Percentiles rank a stretch among this genome's conserved stretches.
Evolutionary conservation across 2,113 vertebrate genomes (phyloP).

Genomic region (Phodopus roborovskii): DNA sequence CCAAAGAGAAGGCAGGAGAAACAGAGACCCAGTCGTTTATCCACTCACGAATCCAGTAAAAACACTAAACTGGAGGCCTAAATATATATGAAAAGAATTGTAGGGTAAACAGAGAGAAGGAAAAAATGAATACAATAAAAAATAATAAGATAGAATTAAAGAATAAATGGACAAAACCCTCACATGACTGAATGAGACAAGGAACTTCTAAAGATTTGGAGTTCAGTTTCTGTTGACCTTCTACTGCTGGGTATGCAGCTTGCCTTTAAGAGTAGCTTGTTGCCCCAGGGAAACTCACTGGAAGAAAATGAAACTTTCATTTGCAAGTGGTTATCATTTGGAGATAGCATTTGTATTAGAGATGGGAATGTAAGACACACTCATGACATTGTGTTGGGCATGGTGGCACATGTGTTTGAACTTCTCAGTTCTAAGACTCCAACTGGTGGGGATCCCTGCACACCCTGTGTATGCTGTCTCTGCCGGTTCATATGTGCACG

Average conservation of each 20-base stretch:
- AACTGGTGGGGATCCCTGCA: not conserved
- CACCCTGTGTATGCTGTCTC: not conserved
- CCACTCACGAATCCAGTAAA: not conserved
- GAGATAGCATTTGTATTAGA: not conserved
- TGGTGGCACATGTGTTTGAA: not conserved
- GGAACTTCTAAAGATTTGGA: too few species aligned
- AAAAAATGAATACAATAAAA: not conserved
- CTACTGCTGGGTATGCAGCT: not conserved
- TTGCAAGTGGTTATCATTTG: too few species aligned
- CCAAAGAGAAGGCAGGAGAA: not conserved
- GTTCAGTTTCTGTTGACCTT: not conserved
- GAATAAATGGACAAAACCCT: too few species aligned
- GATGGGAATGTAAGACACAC: not conserved
- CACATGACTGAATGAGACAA: too few species aligned
- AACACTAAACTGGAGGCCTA: too few species aligned
- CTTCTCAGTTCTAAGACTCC: not conserved
- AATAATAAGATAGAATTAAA: not conserved
- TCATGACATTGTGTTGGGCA: not conserved
- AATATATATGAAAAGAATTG: not conserved
- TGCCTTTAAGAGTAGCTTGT: not conserved
- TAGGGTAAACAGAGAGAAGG: not conserved
- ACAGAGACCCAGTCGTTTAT: not conserved
- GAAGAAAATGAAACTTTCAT: too few species aligned
- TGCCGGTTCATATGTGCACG: not conserved
- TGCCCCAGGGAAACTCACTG: too few species aligned